Evolutionary conservation across 2,797 vertebrate species (phyloP).

Genomic region (Sphenopsis melanotis): DNA sequence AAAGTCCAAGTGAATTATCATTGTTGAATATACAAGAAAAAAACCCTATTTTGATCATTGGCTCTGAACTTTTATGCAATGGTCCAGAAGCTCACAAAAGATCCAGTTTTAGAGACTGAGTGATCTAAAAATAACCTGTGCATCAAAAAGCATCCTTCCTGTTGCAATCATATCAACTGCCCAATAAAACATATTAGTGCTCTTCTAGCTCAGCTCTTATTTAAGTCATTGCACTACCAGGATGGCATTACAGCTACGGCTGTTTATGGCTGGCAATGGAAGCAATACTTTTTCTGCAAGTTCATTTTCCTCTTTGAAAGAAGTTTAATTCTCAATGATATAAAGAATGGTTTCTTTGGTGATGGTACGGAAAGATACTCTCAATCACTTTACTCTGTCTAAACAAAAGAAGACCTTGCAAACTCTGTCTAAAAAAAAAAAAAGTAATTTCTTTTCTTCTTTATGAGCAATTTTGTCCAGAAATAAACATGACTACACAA

Average conservation of each 20-base stretch:
- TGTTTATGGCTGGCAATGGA: background rate
- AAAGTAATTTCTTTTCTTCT: rapidly evolving
- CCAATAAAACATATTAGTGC: background rate
- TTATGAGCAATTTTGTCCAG: background rate
- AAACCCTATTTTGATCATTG: background rate
- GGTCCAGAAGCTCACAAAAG: background rate
- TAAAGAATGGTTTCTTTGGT: background rate
- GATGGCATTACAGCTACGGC: background rate
- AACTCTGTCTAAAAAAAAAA: background rate
- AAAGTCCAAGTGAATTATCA: background rate
- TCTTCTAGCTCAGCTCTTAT: background rate
- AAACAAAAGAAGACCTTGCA: background rate
- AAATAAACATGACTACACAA: background rate
- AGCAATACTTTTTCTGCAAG: background rate
- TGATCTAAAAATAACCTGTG: background rate
- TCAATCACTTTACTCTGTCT: background rate
- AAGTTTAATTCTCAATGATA: background rate
- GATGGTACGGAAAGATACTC: background rate
- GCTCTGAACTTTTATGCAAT: background rate
- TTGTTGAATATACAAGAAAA: background rate
- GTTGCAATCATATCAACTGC: background rate
- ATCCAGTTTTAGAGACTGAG: background rate
- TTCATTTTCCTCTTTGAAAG: background rate
- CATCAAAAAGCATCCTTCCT: background rate
- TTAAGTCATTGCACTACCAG: background rate